Base-by-base conservation (phyloP, 2,888 invertebrate species). In the Disparrhopalites patrizii region DNA sequence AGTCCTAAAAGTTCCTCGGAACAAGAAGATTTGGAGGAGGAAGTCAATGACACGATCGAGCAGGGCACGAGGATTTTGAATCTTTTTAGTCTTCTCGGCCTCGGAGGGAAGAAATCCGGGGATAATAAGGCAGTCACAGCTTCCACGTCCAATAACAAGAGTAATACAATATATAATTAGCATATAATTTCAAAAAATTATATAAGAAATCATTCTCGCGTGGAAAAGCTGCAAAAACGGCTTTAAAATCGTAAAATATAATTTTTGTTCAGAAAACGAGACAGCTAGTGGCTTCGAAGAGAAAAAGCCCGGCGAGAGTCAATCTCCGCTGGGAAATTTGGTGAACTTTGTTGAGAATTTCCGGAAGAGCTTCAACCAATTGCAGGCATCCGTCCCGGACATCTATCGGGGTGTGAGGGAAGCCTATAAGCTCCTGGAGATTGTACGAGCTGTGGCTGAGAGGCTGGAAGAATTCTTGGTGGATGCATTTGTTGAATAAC, bases 241-340 rank as follows among this genome's bases (percentile, higher is more conserved):
- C n/a, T n/a, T n/a, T n/a, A n/a, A n/a, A n/a, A n/a, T 36, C 15
- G 15, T 36, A 15, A 36, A 36, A 10, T 36, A 47, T n/a, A n/a
- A n/a, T n/a, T n/a, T n/a, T n/a, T n/a, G n/a, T n/a, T n/a, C 13
- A 64, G 64, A 64, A 50, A 64, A 56, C 18, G 64, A 57, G 36
- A 64, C 56, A 2, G 33, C 57, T 23, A 57, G 56, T 30, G 64
- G 64, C 31, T 64, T 64, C 23, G 64, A 64, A 10, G 55, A 63
- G 54, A 50, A 31, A 3, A 31, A n/a, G n/a, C n/a, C 20, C 5
- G 43, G 27, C 10, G 15, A 3, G 27, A n/a, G 27, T 25, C n/a
- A n/a, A n/a, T n/a, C n/a, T n/a, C n/a, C n/a, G n/a, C n/a, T n/a
- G n/a, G 54, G 54, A 15, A 27, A 10, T 7, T 40, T 30, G 20